Conservation (phyloP, 2,888 invertebrate species). For the Serripes groenlandicus region DNA sequence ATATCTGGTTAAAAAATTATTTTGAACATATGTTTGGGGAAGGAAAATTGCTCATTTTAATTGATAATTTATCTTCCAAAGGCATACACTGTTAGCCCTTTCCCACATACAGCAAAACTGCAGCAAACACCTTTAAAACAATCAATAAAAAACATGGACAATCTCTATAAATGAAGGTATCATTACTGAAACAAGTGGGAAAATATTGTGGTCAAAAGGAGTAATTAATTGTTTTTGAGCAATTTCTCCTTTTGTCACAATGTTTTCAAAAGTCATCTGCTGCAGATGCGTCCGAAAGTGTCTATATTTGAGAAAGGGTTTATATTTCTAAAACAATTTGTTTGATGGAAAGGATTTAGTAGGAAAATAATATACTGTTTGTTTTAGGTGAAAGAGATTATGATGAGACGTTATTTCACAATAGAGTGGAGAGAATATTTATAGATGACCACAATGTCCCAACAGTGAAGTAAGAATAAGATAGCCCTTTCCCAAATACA, state of each 20-base stretch:
- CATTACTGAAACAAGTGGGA: too few species aligned
- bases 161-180: too few species aligned
- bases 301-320: neutral
- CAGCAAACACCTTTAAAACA: too few species aligned
- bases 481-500: too few species aligned
- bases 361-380: neutral
- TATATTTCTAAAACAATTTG: neutral
- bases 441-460: conserved; percentile 88
- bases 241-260: neutral
- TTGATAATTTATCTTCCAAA: too few species aligned
- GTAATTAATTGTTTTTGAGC: neutral
- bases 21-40: too few species aligned
- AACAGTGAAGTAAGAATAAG: conserved; percentile 85
- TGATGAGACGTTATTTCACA: conserved; percentile 86
- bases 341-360: neutral
- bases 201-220: neutral
- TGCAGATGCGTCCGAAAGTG: neutral
- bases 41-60: too few species aligned
- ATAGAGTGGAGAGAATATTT: conserved; percentile 86
- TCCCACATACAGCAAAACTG: too few species aligned
- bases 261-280: neutral
- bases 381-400: conserved; percentile 87
- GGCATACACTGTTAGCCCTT: too few species aligned
- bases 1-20: too few species aligned
- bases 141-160: too few species aligned